A percentile compares a stretch with the other conserved stretches of the same genome.
These are phyloP conservation scores for Trichoplusia ni DNA, from an alignment of 1,140 invertebrate species.

Conservation along the genomic window DNA sequence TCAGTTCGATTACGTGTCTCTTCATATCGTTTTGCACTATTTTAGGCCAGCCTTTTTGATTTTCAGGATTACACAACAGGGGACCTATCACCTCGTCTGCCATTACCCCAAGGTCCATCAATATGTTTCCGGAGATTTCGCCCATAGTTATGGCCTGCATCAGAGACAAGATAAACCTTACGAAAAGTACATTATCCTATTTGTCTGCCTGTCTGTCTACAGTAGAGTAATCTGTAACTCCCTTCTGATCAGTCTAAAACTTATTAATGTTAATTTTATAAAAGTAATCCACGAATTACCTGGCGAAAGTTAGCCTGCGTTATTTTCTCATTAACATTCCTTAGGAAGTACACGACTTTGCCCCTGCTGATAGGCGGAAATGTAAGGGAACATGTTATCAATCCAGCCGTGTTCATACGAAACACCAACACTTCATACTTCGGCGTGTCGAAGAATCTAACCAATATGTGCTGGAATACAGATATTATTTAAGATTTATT, in stretches of 20 bases:
- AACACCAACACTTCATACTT: conserved; percentile 68
- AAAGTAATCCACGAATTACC: no score
- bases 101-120: conserved; percentile 90
- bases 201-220: no score
- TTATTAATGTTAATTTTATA: no score
- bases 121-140: conserved; percentile 89
- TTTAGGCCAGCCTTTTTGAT: conserved; percentile 88
- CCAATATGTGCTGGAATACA: conserved; percentile 62
- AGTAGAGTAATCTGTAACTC: no score
- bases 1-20: conserved; percentile 87
- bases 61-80: conserved; percentile 85
- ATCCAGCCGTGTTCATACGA: conserved; percentile 66
- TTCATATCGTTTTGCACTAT: conserved; percentile 89
- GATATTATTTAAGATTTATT: neutral
- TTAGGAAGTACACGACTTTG: conserved; percentile 72
- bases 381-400: conserved; percentile 55
- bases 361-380: conserved; percentile 68
- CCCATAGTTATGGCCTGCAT: conserved; percentile 86
- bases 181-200: no score
- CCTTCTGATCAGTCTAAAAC: no score
- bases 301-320: conserved; percentile 59
- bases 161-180: no score
- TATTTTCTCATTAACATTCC: conserved; percentile 60
- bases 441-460: conserved; percentile 65
- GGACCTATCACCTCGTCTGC: conserved; percentile 91